Percentiles rank a stretch among this genome's conserved stretches.
These are phyloP conservation scores for Hoplias malabaricus DNA, from an alignment of 2,113 vertebrate genomes.

Conservation along the genomic window DNA sequence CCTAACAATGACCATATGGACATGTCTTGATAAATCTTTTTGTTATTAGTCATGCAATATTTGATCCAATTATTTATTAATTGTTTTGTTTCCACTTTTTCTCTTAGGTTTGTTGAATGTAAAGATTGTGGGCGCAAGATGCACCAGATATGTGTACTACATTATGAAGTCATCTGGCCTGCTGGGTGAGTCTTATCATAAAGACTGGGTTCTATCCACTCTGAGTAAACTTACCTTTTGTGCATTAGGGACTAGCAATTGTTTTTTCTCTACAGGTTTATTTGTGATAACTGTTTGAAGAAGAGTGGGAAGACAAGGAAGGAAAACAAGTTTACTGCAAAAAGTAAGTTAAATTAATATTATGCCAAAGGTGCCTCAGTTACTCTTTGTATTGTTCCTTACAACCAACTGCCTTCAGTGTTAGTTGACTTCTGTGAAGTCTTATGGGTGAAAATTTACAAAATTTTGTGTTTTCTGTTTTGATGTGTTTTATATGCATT, in stretches of 20 bases:
- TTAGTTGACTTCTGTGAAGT: too few relatives aligned
- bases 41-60: background rate
- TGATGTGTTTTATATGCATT: background rate
- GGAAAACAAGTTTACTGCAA: constrained; percentile 97
- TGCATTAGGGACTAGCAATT: background rate
- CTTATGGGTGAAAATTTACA: too few relatives aligned
- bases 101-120: constrained; percentile 90
- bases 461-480: background rate
- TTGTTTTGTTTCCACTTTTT: background rate
- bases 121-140: constrained; percentile 98
- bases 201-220: background rate
- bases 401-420: too few relatives aligned
- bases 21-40: too few relatives aligned
- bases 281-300: constrained; percentile 97
- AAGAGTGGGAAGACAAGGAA: constrained; percentile 91
- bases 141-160: constrained; percentile 97
- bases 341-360: constrained; percentile 80
- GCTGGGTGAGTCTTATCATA: constrained; percentile 80
- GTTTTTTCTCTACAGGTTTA: constrained; percentile 77
- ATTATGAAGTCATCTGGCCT: constrained; percentile 97
- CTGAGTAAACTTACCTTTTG: background rate
- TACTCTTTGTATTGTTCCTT: background rate
- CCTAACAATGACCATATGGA: too few relatives aligned
- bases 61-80: too few relatives aligned
- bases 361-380: background rate